phyloP scores from a whole-genome alignment of 2,888 invertebrate species.

The Mesoligia furuncula region DNA sequence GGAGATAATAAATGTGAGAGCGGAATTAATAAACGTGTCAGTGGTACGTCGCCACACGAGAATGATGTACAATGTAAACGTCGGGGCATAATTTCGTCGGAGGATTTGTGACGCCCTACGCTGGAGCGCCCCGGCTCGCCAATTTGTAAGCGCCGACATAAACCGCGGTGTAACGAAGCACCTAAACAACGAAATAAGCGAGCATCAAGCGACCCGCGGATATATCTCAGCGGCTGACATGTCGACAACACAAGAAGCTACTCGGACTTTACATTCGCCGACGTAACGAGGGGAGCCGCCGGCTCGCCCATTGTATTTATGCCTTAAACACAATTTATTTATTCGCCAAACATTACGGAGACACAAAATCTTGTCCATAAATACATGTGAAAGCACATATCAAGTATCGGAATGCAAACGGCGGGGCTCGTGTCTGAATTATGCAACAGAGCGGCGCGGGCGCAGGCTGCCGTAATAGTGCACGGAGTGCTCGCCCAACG shows the following conservation, averaged over 20 bases:
- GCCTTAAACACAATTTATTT: slow-evolving; percentile 89
- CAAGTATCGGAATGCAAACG: slow-evolving; percentile 90
- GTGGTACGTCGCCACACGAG: slow-evolving; percentile 69
- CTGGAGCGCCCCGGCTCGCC: slow-evolving; percentile 80
- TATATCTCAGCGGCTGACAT: slow-evolving; percentile 87
- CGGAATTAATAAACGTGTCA: slow-evolving; percentile 75
- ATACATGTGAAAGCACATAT: slow-evolving; percentile 91
- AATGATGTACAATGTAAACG: slow-evolving; percentile 80
- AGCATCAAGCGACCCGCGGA: slow-evolving; percentile 79
- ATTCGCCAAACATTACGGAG: slow-evolving; percentile 90
- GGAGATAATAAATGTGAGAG: slow-evolving; percentile 65
- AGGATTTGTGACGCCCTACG: slow-evolving; percentile 78
- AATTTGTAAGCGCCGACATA: slow-evolving; percentile 89
- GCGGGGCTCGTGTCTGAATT: slow-evolving; percentile 89
- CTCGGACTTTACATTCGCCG: slow-evolving; percentile 88
- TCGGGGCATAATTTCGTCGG: slow-evolving; percentile 76
- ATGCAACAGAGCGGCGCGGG: slow-evolving; percentile 87
- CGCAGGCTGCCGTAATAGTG: slow-evolving; percentile 86
- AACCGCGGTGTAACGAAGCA: slow-evolving; percentile 87
- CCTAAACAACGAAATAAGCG: slow-evolving; percentile 85
- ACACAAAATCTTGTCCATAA: slow-evolving; percentile 91
- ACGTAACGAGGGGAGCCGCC: slow-evolving; percentile 89
- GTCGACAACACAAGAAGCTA: slow-evolving; percentile 85
- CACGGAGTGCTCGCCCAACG: slow-evolving; percentile 79
- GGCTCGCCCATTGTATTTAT: slow-evolving; percentile 89